Percentiles rank a stretch among this genome's conserved stretches.
phyloP scores from a whole-genome alignment of 2,888 invertebrate species.

The Polylopha cassiicola region DNA sequence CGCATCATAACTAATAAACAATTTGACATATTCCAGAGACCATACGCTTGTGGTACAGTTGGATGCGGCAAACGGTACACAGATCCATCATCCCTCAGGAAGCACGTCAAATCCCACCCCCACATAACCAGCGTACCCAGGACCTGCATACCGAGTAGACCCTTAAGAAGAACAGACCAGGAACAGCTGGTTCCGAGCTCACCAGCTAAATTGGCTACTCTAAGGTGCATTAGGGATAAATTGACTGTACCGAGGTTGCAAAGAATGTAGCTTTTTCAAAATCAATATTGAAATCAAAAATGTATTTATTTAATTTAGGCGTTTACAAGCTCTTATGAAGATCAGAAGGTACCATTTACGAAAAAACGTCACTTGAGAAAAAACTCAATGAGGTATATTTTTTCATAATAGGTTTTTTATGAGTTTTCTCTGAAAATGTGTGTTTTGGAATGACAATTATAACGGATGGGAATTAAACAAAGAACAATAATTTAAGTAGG shows the following conservation, averaged over 20 bases:
- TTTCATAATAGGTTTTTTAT: no score
- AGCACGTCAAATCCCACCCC: conserved; percentile 92
- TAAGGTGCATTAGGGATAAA: conserved; percentile 65
- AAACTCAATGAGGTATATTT: no score
- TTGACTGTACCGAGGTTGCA: conserved; percentile 61
- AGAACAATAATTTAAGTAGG: no score
- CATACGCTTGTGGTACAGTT: conserved; percentile 91
- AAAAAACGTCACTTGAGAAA: no score
- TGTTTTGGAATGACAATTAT: no score
- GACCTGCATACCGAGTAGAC: conserved; percentile 55
- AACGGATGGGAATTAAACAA: no score
- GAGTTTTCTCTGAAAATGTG: no score
- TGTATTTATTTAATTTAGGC: no score
- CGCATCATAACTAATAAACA: conserved; percentile 1
- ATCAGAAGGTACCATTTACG: no score
- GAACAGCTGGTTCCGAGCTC: conserved; percentile 63
- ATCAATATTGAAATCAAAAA: neutral
- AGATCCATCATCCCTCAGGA: conserved; percentile 94
- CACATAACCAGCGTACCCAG: conserved; percentile 60
- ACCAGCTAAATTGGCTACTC: conserved; percentile 62
- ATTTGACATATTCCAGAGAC: conserved; percentile 80
- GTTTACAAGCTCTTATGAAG: no score
- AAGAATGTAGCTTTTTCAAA: conserved; percentile 36
- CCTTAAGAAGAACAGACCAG: conserved; percentile 47
- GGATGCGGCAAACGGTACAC: conserved; percentile 96